phyloP scores from a whole-genome alignment of 2,797 vertebrate genomes.

The Centroberyx gerrardi region DNA sequence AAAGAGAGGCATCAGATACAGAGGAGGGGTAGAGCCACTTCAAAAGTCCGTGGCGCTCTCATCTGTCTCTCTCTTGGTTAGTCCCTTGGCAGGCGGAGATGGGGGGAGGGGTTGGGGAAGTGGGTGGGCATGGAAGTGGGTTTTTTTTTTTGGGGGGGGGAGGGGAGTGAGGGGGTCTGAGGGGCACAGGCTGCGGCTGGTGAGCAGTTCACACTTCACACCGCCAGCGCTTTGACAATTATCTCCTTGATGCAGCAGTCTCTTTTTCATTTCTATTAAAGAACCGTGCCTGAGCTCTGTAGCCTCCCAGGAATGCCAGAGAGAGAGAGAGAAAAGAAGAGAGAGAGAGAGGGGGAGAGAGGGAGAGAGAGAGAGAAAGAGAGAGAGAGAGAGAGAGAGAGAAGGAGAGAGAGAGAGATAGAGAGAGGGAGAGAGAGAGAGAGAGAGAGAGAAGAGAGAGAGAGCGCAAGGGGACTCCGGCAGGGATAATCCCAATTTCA shows the following conservation, averaged over 20 bases:
- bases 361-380: conserved; percentile 3
- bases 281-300: conserved; percentile 59
- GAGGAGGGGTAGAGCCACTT: conserved; percentile 50
- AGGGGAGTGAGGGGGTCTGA: conserved; percentile 45
- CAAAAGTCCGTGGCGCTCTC: conserved; percentile 55
- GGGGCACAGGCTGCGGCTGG: conserved; percentile 39
- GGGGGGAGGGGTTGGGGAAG: conserved; percentile 17
- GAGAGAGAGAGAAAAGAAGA: conserved; percentile 36
- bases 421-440: conserved; percentile 5
- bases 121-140: conserved; percentile 52
- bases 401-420: conserved; percentile 27
- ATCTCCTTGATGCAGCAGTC: conserved; percentile 77
- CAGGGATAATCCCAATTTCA: conserved; percentile 83
- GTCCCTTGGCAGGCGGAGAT: conserved; percentile 45
- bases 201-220: conserved; percentile 62
- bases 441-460: not conserved
- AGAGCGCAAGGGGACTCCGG: conserved; percentile 64
- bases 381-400: not conserved
- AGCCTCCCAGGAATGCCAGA: conserved; percentile 77
- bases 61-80: conserved; percentile 53
- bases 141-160: not conserved
- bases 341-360: conserved; percentile 24
- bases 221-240: conserved; percentile 75
- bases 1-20: conserved; percentile 57
- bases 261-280: conserved; percentile 56